phyloP scores from a whole-genome alignment of 2,113 vertebrate genomes.

The Istiophorus platypterus region DNA sequence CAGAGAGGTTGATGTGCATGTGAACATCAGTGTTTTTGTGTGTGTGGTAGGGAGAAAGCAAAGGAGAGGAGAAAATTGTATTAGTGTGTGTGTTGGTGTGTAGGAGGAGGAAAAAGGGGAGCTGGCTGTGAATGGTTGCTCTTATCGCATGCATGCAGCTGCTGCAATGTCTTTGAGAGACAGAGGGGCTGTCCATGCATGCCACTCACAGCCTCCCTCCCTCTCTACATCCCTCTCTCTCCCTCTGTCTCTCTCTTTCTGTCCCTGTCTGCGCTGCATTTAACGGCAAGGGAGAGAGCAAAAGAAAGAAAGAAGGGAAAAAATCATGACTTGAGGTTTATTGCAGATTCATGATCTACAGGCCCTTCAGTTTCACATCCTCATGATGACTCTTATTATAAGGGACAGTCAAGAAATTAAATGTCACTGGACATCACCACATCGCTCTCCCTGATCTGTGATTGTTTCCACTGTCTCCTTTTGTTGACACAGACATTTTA shows the following conservation, averaged over 20 bases:
- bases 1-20: constrained; percentile 50
- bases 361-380: constrained; percentile 36
- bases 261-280: constrained; percentile 58
- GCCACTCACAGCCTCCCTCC: constrained; percentile 74
- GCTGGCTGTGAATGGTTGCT: constrained; percentile 79
- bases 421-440: constrained; percentile 63
- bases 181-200: constrained; percentile 79
- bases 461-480: constrained; percentile 19
- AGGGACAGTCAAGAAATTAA: constrained; percentile 67
- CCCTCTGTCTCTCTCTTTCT: constrained; percentile 37
- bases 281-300: constrained; percentile 54
- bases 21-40: constrained; percentile 19
- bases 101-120: constrained; percentile 70
- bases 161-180: constrained; percentile 82
- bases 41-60: constrained; percentile 38
- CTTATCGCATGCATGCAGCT: constrained; percentile 85
- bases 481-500: constrained; percentile 27
- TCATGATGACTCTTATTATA: constrained; percentile 27
- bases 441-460: constrained; percentile 15
- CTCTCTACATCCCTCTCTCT: constrained; percentile 33
- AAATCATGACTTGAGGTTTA: constrained; percentile 59
- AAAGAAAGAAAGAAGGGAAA: constrained; percentile 23
- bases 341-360: constrained; percentile 65
- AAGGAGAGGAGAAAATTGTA: constrained; percentile 33
- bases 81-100: constrained; percentile 64